A percentile compares a stretch with the other conserved stretches of the same genome.
Conservation (phyloP, 2,113 vertebrate species). For the Bos javanicus region DNA sequence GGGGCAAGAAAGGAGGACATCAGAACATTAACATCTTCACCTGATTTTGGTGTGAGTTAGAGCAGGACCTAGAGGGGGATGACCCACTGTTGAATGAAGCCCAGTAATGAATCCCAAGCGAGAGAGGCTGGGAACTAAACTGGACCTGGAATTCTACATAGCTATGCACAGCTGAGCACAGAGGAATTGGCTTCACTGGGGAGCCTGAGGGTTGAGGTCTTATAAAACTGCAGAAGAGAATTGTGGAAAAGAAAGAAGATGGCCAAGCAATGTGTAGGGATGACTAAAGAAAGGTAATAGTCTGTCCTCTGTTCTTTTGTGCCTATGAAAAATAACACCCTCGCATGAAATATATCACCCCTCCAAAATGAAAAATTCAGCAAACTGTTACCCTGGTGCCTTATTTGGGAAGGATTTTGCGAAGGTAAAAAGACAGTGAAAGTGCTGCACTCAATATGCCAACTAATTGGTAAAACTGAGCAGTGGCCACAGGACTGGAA, state of each 20-base stretch:
- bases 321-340: not conserved
- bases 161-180: not conserved
- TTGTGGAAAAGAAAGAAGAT: not conserved
- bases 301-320: not conserved
- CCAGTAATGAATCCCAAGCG: not conserved
- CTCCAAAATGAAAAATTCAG: not conserved
- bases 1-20: not conserved
- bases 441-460: not conserved
- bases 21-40: not conserved
- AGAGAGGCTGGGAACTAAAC: not conserved
- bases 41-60: not conserved
- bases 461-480: not conserved
- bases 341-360: not conserved
- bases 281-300: not conserved
- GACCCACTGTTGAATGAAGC: fast-evolving
- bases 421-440: not conserved
- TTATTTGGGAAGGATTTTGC: not conserved
- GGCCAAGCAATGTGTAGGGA: not conserved
- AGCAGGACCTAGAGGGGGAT: not conserved
- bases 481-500: not conserved
- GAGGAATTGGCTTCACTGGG: not conserved
- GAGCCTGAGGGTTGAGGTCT: not conserved
- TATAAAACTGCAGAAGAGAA: not conserved
- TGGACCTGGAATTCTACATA: not conserved
- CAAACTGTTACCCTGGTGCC: not conserved